Base-by-base conservation (phyloP, 2,797 vertebrate genomes). In the Sardinella longiceps region DNA sequence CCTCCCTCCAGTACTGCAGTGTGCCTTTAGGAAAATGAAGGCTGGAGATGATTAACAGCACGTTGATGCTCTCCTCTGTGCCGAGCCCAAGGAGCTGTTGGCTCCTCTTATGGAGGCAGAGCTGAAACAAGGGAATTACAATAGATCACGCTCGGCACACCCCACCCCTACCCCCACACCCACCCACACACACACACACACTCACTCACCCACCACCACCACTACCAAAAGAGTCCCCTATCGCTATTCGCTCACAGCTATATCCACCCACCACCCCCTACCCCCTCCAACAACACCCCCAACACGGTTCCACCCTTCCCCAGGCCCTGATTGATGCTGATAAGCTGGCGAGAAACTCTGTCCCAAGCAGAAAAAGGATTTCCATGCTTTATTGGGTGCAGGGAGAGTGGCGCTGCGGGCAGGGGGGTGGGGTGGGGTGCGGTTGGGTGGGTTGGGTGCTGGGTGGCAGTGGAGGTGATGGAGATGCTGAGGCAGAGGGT, bases 21-120 rank as follows among this genome's bases (percentile, higher is more conserved):
- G 18, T 14, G 33, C 85, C 91, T 92, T 91, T 89, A 92, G 89
- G 90, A 86, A 91, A 93, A 94, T 92, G 90, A 93, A 93, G 89
- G 86, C 91, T 88, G 90, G 86, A 23, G 83, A 84, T 92, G 92
- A 93, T 94, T 92, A 92, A 93, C 88, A 91, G 91, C 89, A 87
- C 87, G 86, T 88, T 91, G 90, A 90, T 91, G 90, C 85, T 91
- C 86, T 81, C 85, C 90, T 91, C 88, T 86, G 70, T 77, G 48
- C 33, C 81, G 89, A 85, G 88, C 86, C 88, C 81, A 91, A 90
- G 91, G 87, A 89, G 87, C 91, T 92, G 88, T 92, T 85, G 87
- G 88, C 88, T 77, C 87, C 87, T 89, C 85, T 88, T 88, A 86
- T 89, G 89, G 88, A 90, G 89, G 84, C 84, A 82, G 74, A 80